Conservation (phyloP, 2,113 vertebrate species). For the Nibea albiflora region DNA sequence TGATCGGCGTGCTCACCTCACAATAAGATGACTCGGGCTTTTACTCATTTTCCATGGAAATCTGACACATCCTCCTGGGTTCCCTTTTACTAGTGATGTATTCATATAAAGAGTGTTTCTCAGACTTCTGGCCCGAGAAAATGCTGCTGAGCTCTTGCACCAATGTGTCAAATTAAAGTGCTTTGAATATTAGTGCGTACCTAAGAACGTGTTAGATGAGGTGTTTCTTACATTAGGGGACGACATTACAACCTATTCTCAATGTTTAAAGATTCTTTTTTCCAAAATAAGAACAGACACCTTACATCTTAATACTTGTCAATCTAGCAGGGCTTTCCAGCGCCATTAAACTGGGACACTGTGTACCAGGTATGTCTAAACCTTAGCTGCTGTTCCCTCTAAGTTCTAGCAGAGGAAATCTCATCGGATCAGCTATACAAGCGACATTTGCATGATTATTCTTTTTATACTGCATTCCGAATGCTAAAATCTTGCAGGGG, state of each 20-base stretch:
- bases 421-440: not conserved
- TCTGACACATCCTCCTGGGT: not conserved
- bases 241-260: not conserved
- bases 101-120: not conserved
- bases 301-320: not conserved
- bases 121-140: not conserved
- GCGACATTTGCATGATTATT: not conserved
- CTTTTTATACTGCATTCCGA: not conserved
- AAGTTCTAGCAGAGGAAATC: not conserved
- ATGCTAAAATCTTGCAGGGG: not conserved
- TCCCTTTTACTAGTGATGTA: not conserved
- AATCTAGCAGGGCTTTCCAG: not conserved
- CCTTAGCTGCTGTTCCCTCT: constrained; percentile 10
- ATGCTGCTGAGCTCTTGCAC: not conserved
- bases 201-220: not conserved
- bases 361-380: constrained; percentile 27
- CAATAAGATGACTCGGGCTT: constrained; percentile 8
- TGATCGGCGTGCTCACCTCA: constrained; percentile 13
- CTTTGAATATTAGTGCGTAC: not conserved
- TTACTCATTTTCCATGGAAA: not conserved
- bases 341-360: constrained; percentile 29
- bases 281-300: not conserved
- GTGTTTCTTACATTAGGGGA: not conserved
- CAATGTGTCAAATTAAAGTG: not conserved
- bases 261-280: not conserved